Percentiles rank a stretch among this genome's conserved stretches.
phyloP scores from a whole-genome alignment of 1,140 invertebrate genomes.

The Sinella curviseta region DNA sequence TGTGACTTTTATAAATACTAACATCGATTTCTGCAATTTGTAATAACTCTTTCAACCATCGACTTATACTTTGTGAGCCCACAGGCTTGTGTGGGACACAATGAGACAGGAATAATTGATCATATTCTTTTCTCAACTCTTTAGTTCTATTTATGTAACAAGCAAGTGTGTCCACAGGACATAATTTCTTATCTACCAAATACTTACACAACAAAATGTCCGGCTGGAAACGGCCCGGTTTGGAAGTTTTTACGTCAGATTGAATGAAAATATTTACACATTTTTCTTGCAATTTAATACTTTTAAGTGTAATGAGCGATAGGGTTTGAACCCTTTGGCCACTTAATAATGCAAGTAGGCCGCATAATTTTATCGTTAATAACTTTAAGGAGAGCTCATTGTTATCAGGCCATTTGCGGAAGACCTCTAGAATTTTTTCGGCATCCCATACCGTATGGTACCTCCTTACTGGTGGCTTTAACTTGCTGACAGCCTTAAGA shows the following conservation, averaged over 20 bases:
- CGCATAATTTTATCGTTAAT: slow-evolving; percentile 27
- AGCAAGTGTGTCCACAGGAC: neutral
- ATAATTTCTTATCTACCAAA: no score
- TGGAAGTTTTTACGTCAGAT: slow-evolving; percentile 14
- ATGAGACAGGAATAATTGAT: neutral
- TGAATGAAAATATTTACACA: neutral
- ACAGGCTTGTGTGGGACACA: neutral
- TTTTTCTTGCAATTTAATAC: neutral
- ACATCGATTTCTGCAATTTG: no score
- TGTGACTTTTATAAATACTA: slow-evolving; percentile 25
- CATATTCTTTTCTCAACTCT: neutral
- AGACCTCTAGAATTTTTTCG: neutral
- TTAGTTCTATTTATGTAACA: neutral
- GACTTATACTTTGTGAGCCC: neutral
- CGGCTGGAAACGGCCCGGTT: slow-evolving; percentile 1
- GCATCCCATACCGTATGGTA: slow-evolving; percentile 28
- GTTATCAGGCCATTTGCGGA: neutral
- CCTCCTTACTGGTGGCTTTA: slow-evolving; percentile 19
- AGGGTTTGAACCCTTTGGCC: slow-evolving; percentile 26
- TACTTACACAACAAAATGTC: neutral
- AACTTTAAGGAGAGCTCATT: neutral
- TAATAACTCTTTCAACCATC: neutral
- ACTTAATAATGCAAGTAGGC: slow-evolving; percentile 9
- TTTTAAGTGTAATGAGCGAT: neutral
- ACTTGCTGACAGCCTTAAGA: slow-evolving; percentile 7